phyloP scores from a whole-genome alignment of 2,888 invertebrate species.

The Coenonympha glycerion region DNA sequence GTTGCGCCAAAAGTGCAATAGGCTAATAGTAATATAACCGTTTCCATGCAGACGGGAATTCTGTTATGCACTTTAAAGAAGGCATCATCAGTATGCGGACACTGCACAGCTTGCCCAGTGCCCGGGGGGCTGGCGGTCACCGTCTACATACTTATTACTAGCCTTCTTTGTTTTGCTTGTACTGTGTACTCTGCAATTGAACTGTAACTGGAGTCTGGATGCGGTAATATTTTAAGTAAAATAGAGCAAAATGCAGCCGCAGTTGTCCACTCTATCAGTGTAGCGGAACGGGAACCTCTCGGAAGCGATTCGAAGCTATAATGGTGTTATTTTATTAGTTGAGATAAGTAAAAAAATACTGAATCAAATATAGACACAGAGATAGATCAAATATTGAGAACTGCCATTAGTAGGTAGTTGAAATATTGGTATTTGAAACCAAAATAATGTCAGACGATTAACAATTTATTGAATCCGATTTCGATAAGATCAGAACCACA shows the following conservation, averaged over 20 bases:
- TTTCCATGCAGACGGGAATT: background rate
- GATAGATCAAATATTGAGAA: no score
- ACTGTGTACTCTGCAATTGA: slow-evolving; percentile 7
- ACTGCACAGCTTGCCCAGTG: background rate
- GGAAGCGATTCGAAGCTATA: background rate
- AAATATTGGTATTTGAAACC: no score
- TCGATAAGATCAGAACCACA: no score
- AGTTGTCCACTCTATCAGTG: background rate
- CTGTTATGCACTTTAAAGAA: background rate
- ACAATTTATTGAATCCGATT: no score
- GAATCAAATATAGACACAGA: no score
- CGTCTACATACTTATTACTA: slow-evolving; percentile 3
- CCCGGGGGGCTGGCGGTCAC: slow-evolving; percentile 6
- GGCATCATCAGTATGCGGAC: slow-evolving; percentile 9
- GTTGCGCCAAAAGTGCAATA: no score
- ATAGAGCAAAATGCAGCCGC: background rate
- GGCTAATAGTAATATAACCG: background rate
- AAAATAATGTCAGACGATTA: no score
- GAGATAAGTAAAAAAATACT: no score
- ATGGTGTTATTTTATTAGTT: no score
- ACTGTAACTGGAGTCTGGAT: slow-evolving; percentile 8
- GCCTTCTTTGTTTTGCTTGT: slow-evolving; percentile 6
- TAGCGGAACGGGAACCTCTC: background rate
- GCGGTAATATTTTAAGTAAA: background rate
- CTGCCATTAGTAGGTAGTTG: no score